phyloP scores from a whole-genome alignment of 2,888 invertebrate species.

The Pyrocoelia pectoralis region DNA sequence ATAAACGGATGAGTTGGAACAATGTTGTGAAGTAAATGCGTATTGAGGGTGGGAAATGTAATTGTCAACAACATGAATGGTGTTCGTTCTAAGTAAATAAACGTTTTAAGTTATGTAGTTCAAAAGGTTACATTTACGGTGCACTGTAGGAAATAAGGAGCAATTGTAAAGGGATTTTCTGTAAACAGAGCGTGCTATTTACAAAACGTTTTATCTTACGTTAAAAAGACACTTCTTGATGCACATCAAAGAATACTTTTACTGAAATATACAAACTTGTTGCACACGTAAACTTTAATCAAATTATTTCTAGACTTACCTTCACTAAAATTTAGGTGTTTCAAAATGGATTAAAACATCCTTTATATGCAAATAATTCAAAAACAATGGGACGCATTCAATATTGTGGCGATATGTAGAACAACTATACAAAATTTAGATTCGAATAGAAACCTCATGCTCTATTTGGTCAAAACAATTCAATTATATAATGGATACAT shows the following conservation, averaged over 20 bases:
- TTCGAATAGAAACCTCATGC: constrained; percentile 15
- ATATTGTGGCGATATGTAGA: constrained; percentile 2
- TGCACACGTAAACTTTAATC: no score
- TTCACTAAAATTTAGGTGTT: no score
- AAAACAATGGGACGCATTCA: background rate
- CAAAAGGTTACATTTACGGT: background rate
- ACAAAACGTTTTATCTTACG: background rate
- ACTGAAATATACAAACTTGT: background rate
- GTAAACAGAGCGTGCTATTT: background rate
- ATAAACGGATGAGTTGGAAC: background rate
- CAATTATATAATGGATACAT: constrained; percentile 18
- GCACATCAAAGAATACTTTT: background rate
- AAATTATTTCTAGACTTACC: no score
- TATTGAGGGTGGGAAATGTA: constrained; percentile 4
- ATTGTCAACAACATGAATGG: background rate
- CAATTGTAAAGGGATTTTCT: background rate
- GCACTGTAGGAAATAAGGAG: background rate
- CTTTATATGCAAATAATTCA: constrained; percentile 16
- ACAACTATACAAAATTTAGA: constrained; percentile 18
- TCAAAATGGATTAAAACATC: background rate
- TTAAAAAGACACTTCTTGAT: no score
- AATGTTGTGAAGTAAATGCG: constrained; percentile 1
- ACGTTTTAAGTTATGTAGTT: background rate
- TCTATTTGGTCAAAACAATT: constrained; percentile 26
- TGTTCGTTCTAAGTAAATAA: background rate